phyloP scores from a whole-genome alignment of 2,113 vertebrate species.

The Sterrhoptilus dennistouni region DNA sequence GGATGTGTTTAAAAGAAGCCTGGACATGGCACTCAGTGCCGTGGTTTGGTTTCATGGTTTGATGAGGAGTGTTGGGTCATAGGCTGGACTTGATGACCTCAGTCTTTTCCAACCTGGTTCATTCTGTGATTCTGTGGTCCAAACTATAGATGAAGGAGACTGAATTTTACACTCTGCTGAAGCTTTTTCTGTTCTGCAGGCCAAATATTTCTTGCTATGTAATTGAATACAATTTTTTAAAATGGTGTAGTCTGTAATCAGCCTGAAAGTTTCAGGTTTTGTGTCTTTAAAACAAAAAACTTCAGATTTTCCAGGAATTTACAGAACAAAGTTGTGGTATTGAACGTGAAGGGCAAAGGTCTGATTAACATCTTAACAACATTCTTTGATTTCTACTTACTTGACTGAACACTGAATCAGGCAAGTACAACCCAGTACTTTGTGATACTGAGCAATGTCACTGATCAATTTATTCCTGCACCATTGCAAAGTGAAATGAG shows the following conservation, averaged over 20 bases:
- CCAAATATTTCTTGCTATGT: background rate
- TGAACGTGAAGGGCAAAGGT: background rate
- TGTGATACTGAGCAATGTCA: background rate
- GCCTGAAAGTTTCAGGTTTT: background rate
- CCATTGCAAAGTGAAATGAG: background rate
- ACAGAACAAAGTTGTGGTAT: background rate
- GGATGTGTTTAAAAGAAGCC: background rate
- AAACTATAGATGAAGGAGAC: background rate
- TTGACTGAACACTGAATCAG: conserved; percentile 17
- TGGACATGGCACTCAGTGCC: background rate
- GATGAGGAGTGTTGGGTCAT: background rate
- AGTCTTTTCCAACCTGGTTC: background rate
- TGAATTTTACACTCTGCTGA: background rate
- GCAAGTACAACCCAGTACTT: background rate
- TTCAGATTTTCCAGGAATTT: background rate
- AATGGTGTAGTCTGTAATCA: fast-evolving
- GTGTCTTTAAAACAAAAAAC: background rate
- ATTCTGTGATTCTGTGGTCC: background rate
- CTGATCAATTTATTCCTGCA: conserved; percentile 11
- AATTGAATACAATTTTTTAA: background rate
- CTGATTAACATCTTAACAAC: conserved; percentile 52
- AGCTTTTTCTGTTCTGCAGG: background rate
- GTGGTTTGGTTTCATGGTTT: background rate
- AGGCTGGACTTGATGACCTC: background rate
- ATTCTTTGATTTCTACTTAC: conserved; percentile 48